Conservation (phyloP, 2,888 invertebrate genomes). For the Unio pictorum region DNA sequence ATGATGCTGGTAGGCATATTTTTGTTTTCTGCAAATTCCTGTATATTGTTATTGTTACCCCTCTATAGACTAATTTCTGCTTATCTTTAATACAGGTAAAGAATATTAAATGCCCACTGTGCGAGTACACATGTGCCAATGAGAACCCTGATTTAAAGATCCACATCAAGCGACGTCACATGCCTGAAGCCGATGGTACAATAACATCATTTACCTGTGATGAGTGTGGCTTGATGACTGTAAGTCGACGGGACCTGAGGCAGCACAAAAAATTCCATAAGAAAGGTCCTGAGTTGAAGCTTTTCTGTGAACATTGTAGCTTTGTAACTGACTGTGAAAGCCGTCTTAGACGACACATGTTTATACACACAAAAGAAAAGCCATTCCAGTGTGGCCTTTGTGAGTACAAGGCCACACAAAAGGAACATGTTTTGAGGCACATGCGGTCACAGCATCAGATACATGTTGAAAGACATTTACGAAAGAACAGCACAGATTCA, state of each 20-base stretch:
- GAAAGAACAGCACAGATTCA: slow-evolving; percentile 14
- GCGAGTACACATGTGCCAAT: slow-evolving; percentile 67
- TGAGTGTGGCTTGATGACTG: slow-evolving; percentile 58
- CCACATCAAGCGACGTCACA: slow-evolving; percentile 64
- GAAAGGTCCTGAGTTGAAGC: slow-evolving; percentile 65
- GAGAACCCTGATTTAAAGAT: slow-evolving; percentile 66
- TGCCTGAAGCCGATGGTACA: slow-evolving; percentile 42
- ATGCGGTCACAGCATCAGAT: slow-evolving; percentile 64
- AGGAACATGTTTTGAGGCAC: slow-evolving; percentile 66
- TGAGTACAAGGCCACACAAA: slow-evolving; percentile 64
- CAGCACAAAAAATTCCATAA: slow-evolving; percentile 69
- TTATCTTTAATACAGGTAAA: slow-evolving; percentile 57
- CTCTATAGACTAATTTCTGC: neutral
- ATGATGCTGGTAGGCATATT: too few species aligned
- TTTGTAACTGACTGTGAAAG: slow-evolving; percentile 70
- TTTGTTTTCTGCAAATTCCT: too few species aligned
- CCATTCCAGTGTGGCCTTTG: slow-evolving; percentile 67
- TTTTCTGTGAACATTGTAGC: slow-evolving; percentile 67
- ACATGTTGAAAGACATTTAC: slow-evolving; percentile 37
- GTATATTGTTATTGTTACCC: too few species aligned
- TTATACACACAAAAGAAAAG: slow-evolving; percentile 64
- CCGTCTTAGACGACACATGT: slow-evolving; percentile 63
- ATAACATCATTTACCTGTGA: slow-evolving; percentile 53
- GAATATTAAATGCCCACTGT: slow-evolving; percentile 63
- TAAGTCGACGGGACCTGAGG: slow-evolving; percentile 61